phyloP scores from a whole-genome alignment of 2,113 vertebrate genomes.

The Tachysurus fulvidraco region DNA sequence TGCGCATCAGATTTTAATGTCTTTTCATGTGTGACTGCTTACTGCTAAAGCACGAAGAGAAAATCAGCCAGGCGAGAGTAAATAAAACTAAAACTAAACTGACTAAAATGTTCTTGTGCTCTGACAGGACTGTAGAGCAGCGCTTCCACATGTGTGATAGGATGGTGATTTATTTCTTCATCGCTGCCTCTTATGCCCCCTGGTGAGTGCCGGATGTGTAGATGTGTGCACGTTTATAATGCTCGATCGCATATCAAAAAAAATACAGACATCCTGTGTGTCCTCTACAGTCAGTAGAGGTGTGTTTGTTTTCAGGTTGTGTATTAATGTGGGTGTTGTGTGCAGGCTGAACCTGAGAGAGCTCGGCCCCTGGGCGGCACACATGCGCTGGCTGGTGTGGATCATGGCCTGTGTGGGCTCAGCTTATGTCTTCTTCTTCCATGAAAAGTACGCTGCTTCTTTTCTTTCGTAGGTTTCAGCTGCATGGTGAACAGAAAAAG shows the following conservation, averaged over 20 bases:
- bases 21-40: not conserved
- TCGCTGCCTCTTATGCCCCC: conserved; percentile 89
- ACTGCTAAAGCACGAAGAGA: not conserved
- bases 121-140: conserved; percentile 83
- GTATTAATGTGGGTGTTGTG: conserved; percentile 19
- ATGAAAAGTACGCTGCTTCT: conserved; percentile 78
- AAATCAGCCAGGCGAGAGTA: not conserved
- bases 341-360: conserved; percentile 91
- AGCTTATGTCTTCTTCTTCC: conserved; percentile 92
- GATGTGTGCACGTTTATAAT: not conserved
- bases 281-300: not conserved
- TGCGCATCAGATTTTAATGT: not conserved
- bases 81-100: not conserved
- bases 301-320: conserved; percentile 20
- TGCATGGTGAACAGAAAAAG: not conserved
- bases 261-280: not conserved
- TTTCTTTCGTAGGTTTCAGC: not conserved
- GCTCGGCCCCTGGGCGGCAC: conserved; percentile 89
- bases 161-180: conserved; percentile 98
- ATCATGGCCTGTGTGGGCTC: conserved; percentile 91
- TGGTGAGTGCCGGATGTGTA: conserved; percentile 77
- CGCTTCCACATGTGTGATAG: conserved; percentile 95
- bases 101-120: conserved; percentile 36
- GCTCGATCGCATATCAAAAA: not conserved
- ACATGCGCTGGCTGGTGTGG: conserved; percentile 98